Base-by-base conservation (phyloP, 2,113 vertebrate species). In the Solea solea region DNA sequence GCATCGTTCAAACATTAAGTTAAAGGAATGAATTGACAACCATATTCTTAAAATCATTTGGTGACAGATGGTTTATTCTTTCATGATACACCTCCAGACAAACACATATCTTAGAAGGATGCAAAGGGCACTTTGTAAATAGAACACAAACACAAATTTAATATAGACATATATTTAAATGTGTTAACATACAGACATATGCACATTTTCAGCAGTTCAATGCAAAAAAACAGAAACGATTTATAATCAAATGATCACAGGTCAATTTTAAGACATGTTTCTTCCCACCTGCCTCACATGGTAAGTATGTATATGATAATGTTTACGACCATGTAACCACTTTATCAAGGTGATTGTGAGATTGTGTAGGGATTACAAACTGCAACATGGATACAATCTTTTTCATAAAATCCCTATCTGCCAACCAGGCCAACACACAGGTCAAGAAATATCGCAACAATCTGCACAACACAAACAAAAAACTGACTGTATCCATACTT, bases 101-200 rank as follows among this genome's bases (percentile, higher is more conserved):
- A 73, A 90, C 87, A 90, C 82, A 88, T 83, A 85, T 78, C 53
- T 70, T 78, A 80, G 89, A 90, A 88, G 78, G 74, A 84, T 83
- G 79, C 69, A 84, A 85, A 69, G 42, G 70, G 83, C 80, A 85
- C 80, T 80, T 87, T 88, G 85, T 85, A 88, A 84, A 88, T 87
- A 86, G 76, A 91, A 88, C 89, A 90, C 79, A 90, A 92, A 88
- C 82, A 89, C 69, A 90, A 77, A 86, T 90, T 84, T 90, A 87
- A 89, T 90, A 85, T 90, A 88, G 66, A 91, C 74, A 81, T 79
- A 91, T 88, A 88, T 89, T 88, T 84, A 90, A 88, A 92, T 86
- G 78, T 83, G 79, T 83, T 82, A 86, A 78, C 81, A 80, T 80
- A 92, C 84, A 90, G 65, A 78, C 70, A 74, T 84, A 88, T 87